Evolutionary conservation across 2,888 invertebrate genomes (phyloP).

Genomic region (Gasteruption jaculator): DNA sequence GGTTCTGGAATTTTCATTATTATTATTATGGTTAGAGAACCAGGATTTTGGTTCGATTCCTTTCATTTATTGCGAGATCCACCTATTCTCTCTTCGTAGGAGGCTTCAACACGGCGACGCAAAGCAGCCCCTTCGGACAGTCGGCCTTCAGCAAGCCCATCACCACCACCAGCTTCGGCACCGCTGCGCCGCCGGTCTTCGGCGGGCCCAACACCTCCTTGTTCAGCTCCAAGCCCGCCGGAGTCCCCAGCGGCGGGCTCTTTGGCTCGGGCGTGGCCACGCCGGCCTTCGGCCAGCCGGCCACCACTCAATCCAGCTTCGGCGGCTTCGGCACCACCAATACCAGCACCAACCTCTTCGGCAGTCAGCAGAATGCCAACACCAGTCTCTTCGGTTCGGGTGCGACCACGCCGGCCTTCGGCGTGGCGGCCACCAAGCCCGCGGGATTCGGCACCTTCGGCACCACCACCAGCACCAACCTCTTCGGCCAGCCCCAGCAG

Average conservation of each 20-base stretch:
- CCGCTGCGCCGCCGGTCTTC: slow-evolving; percentile 63
- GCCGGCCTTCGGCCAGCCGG: slow-evolving; percentile 63
- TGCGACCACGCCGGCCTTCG: slow-evolving; percentile 61
- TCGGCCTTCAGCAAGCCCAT: slow-evolving; percentile 58
- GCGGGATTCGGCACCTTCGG: slow-evolving; percentile 64
- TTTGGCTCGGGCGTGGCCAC: slow-evolving; percentile 63
- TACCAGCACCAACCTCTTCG: slow-evolving; percentile 48
- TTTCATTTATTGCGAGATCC: not conserved
- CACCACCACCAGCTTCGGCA: slow-evolving; percentile 63
- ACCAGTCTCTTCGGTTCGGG: slow-evolving; percentile 61
- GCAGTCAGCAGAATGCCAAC: slow-evolving; percentile 55
- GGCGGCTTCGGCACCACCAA: slow-evolving; percentile 49
- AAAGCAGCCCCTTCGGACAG: slow-evolving; percentile 55
- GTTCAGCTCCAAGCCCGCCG: slow-evolving; percentile 56
- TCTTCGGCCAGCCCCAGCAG: slow-evolving; percentile 61
- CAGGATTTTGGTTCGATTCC: slow-evolving; percentile 1
- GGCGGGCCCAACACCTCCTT: slow-evolving; percentile 59
- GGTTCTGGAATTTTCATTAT: not conserved
- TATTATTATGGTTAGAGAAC: not conserved
- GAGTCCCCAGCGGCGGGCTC: slow-evolving; percentile 54
- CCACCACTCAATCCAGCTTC: slow-evolving; percentile 55
- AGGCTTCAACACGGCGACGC: slow-evolving; percentile 54
- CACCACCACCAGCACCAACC: slow-evolving; percentile 54
- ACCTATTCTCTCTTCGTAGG: slow-evolving; percentile 35
- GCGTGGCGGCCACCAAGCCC: slow-evolving; percentile 58